phyloP scores from a whole-genome alignment of 2,113 vertebrate species.

The Brienomyrus longianalis region DNA sequence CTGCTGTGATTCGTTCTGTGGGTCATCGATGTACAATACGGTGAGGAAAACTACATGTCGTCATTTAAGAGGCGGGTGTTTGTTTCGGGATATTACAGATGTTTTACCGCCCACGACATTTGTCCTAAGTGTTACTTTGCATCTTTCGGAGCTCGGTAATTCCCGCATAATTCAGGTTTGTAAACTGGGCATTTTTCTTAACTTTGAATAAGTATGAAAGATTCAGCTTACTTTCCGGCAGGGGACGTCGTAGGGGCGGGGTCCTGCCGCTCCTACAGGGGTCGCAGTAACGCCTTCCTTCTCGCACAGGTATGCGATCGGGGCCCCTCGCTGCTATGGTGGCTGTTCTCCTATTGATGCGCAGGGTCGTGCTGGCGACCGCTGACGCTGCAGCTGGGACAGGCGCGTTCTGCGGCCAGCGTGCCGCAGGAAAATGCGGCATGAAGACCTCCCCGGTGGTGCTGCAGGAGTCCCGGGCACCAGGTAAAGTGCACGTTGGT shows the following conservation, averaged over 20 bases:
- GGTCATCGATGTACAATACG: background rate
- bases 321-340: background rate
- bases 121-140: background rate
- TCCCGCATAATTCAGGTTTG: background rate
- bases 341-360: background rate
- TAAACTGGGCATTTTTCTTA: background rate
- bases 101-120: background rate
- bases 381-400: background rate
- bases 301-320: background rate
- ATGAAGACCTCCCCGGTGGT: background rate
- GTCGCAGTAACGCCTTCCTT: background rate
- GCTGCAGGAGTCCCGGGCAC: background rate
- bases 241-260: background rate
- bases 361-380: background rate
- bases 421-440: background rate
- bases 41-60: background rate
- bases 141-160: background rate
- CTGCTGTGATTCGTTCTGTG: background rate
- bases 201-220: background rate
- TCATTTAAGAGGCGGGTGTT: background rate
- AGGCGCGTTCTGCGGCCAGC: background rate
- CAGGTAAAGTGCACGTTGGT: background rate
- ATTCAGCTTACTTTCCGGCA: background rate
- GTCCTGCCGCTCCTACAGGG: background rate
- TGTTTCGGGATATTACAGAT: background rate